A percentile compares a stretch with the other conserved stretches of the same genome.
These are phyloP conservation scores for Cyprinodon diabolis DNA, from an alignment of 2,797 vertebrate genomes.

Conservation along the genomic window DNA sequence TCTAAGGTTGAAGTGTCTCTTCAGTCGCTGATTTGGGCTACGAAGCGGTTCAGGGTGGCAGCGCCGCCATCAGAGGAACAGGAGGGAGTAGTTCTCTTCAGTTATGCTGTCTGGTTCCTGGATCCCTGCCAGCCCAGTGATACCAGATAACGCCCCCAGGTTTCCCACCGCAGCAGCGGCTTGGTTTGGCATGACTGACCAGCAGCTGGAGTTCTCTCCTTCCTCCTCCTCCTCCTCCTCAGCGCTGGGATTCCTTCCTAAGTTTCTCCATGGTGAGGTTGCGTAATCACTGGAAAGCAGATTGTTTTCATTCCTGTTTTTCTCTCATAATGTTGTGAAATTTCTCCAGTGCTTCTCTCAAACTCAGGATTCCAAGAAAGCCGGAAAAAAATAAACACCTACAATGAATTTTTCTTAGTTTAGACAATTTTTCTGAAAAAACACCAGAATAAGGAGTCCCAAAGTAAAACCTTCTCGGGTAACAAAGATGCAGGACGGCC, in stretches of 20 bases:
- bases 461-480: too few relatives aligned
- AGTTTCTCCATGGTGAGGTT: conserved; percentile 10
- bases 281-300: conserved; percentile 13
- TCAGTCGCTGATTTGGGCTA: too few relatives aligned
- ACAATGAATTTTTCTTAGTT: too few relatives aligned
- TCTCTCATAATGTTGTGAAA: conserved; percentile 12
- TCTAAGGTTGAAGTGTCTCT: too few relatives aligned
- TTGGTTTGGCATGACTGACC: conserved; percentile 28
- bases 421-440: too few relatives aligned
- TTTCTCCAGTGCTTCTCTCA: neutral
- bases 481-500: too few relatives aligned
- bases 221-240: too few relatives aligned
- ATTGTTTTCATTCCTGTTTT: conserved; percentile 20
- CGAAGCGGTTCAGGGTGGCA: too few relatives aligned
- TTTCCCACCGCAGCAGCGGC: conserved; percentile 66
- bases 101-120: conserved; percentile 7
- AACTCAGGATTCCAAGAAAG: neutral
- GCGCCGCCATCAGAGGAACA: too few relatives aligned
- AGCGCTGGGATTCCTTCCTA: conserved; percentile 20
- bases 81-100: too few relatives aligned
- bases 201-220: conserved; percentile 52
- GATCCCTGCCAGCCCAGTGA: conserved; percentile 48
- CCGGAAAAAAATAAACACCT: neutral
- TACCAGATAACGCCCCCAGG: conserved; percentile 66
- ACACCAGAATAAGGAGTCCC: too few relatives aligned